A percentile compares a stretch with the other conserved stretches of the same genome.
Evolutionary conservation across 64 coral and sea anemone genomes (phyloP).

Genomic region (Cladopsammia gracilis): DNA sequence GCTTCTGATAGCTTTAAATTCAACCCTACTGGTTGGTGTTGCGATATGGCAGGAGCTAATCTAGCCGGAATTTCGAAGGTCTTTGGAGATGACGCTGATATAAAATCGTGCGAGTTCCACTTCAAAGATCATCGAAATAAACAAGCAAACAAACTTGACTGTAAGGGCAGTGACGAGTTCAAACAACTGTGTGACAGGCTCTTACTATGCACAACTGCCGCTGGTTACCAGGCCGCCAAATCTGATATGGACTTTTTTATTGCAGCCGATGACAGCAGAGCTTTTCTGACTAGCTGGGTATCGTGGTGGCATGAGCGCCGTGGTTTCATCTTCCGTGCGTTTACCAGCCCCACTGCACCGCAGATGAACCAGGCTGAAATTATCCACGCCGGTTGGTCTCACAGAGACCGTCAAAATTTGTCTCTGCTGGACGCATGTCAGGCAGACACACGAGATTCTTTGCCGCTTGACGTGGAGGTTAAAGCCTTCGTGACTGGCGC

Average conservation of each 20-base stretch:
- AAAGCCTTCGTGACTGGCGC: conserved; percentile 1
- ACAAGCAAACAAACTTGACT: conserved; percentile 44
- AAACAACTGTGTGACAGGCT: conserved; percentile 59
- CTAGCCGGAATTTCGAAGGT: background rate
- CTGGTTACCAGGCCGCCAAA: conserved; percentile 45
- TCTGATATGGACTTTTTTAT: conserved; percentile 51
- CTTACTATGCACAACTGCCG: conserved; percentile 41
- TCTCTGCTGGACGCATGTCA: too few relatives aligned
- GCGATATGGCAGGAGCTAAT: conserved; percentile 56
- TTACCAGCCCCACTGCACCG: conserved; percentile 44
- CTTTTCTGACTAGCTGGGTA: conserved; percentile 42
- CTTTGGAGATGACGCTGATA: background rate
- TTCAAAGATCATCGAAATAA: conserved; percentile 61
- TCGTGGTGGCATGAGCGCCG: conserved; percentile 64
- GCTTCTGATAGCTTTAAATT: background rate
- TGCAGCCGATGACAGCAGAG: conserved; percentile 2
- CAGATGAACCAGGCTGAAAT: conserved; percentile 61
- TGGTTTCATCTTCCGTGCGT: conserved; percentile 64
- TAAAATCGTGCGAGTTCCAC: conserved; percentile 57
- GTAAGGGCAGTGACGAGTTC: conserved; percentile 39
- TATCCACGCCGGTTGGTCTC: too few relatives aligned
- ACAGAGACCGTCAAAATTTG: too few relatives aligned
- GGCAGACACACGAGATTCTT: too few relatives aligned
- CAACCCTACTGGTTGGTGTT: conserved; percentile 25
- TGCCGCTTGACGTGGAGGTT: too few relatives aligned